Evolutionary conservation across 37 sponge, comb jelly and placozoan genomes (phyloP).

Genomic region (Mnemiopsis leidyi): DNA sequence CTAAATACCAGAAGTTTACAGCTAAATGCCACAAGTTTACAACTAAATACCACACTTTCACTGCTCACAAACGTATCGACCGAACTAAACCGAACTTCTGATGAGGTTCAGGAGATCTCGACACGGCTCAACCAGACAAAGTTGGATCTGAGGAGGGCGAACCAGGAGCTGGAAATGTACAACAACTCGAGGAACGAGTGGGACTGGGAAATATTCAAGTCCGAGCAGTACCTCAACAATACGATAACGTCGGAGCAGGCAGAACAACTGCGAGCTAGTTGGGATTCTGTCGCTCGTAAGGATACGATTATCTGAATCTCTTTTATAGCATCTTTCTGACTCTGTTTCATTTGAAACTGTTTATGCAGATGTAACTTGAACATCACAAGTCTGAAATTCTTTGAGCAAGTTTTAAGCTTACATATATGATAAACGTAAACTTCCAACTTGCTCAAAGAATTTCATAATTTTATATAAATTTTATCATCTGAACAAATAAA

Average conservation of each 20-base stretch:
- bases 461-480: neutral
- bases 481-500: neutral
- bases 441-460: no score
- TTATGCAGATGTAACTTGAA: no score
- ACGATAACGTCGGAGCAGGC: neutral
- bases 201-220: neutral
- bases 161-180: neutral
- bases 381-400: no score
- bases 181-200: neutral
- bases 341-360: no score
- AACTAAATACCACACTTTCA: neutral
- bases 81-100: neutral
- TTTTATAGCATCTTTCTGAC: no score
- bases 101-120: neutral
- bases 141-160: neutral
- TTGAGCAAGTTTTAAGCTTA: no score
- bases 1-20: no score
- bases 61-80: neutral
- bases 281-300: neutral
- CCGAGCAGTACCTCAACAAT: neutral
- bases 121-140: neutral
- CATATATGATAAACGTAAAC: no score
- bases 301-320: no score
- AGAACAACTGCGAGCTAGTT: neutral
- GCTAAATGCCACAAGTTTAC: no score